Evolutionary conservation across 2,797 vertebrate genomes (phyloP), one percentile per base, ranked within the genome.

Genomic region (Harpagifer antarcticus): DNA sequence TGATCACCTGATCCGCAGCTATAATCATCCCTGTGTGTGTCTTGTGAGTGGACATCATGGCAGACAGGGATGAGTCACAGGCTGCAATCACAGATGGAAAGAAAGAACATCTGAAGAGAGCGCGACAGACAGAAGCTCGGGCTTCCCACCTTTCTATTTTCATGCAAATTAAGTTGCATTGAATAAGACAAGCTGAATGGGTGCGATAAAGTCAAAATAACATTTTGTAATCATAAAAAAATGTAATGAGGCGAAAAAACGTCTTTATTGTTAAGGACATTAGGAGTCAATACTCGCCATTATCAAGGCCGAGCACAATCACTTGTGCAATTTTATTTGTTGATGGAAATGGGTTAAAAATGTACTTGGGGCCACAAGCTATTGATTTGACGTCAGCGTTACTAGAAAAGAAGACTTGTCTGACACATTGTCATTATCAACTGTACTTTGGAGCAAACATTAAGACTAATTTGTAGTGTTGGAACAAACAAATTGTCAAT

Each of bases 41-140:
- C 37, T 47, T 44, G 61, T 55, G 68, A 81, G 67, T 43, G 70
- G 52, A 61, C 58, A 65, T 79, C 62, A 74, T 45, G 55, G 68
- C 66, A 23, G 81, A 81, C 82, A 56, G 27, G 6, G 69, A 83
- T 89, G 80, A 88, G 73, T 91, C 88, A 89, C 68, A n/a, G 68
- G 60, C 79, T 82, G 76, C 66, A 67, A 60, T 81, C 37, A 72
- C 65, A 79, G 50, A 53, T 14, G 48, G 50, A 53, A 43, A 69
- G 63, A 59, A 31, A 76, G 64, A 45, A 58, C 20, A 54, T 68
- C 11, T 31, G 61, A 42, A 47, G 58, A 69, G 23, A 50, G 65
- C 58, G 79, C 86, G 67, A 75, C 63, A 76, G 76, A 48, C 45
- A 49, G 55, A 54, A 27, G 23, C 61, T 33, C 1, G 58, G 23